phyloP scores from a whole-genome alignment of 1,140 invertebrate genomes.

The Microplitis demolitor region DNA sequence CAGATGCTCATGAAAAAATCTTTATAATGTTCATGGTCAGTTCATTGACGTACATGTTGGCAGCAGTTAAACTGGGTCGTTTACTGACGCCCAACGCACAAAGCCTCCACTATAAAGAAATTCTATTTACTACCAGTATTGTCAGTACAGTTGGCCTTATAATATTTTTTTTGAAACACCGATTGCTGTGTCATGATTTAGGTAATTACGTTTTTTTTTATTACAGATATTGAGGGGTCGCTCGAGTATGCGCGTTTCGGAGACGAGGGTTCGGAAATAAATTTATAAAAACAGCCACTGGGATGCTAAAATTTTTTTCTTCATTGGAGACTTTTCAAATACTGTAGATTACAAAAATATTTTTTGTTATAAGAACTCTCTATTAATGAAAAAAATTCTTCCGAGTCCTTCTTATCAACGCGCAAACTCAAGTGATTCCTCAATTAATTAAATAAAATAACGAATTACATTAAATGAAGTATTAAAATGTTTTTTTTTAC shows the following conservation, averaged over 20 bases:
- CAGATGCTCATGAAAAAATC: constrained; percentile 90
- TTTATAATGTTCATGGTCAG: constrained; percentile 92
- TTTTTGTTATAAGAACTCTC: too few relatives aligned
- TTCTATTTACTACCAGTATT: constrained; percentile 77
- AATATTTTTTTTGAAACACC: constrained; percentile 85
- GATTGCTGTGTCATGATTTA: constrained; percentile 84
- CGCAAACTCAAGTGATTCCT: too few relatives aligned
- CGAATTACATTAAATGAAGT: background rate
- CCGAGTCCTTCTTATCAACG: too few relatives aligned
- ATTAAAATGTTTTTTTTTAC: constrained; percentile 49
- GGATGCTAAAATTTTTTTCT: too few relatives aligned
- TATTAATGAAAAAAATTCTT: too few relatives aligned
- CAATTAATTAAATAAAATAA: background rate
- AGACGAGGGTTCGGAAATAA: too few relatives aligned
- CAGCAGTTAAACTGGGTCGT: constrained; percentile 63
- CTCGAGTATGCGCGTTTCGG: too few relatives aligned
- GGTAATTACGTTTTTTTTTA: constrained; percentile 63
- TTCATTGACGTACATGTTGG: constrained; percentile 84
- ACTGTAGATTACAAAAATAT: too few relatives aligned
- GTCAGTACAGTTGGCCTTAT: constrained; percentile 80
- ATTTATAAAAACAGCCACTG: too few relatives aligned
- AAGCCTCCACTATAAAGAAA: constrained; percentile 73
- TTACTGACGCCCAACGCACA: constrained; percentile 58
- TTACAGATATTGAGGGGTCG: too few relatives aligned
- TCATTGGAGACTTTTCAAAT: too few relatives aligned